Evolutionary conservation across 1,140 invertebrate genomes (phyloP).

Genomic region (Chelonus insularis): DNA sequence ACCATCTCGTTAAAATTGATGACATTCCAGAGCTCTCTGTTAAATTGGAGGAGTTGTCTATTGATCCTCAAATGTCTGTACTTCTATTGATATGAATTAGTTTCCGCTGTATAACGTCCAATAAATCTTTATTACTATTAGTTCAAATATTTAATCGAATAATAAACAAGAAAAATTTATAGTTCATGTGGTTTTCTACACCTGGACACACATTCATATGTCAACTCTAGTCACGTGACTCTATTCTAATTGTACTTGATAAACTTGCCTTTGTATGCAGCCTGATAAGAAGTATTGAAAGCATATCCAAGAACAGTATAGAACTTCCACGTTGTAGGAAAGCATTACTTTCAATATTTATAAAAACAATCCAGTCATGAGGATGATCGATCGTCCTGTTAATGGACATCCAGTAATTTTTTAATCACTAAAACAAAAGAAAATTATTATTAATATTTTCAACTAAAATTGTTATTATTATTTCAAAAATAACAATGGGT

Average conservation of each 20-base stretch:
- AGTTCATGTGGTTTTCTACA: background rate
- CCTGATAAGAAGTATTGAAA: slow-evolving; percentile 10
- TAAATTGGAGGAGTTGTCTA: too few relatives aligned
- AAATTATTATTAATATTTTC: background rate
- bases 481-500: background rate
- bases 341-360: background rate
- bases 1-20: too few relatives aligned
- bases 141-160: too few relatives aligned
- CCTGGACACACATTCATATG: slow-evolving; percentile 10
- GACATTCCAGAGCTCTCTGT: too few relatives aligned
- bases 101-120: background rate
- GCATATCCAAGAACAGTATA: background rate
- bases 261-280: background rate
- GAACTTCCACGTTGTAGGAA: background rate
- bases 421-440: background rate
- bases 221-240: slow-evolving; percentile 11
- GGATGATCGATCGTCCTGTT: background rate
- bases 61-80: too few relatives aligned
- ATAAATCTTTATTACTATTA: background rate
- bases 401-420: background rate
- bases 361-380: background rate
- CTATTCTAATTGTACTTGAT: slow-evolving; percentile 13
- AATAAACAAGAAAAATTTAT: background rate
- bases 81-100: background rate
- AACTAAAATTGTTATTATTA: background rate